Base-by-base conservation (phyloP, 2,113 vertebrate genomes). In the Rhinoptilus africanus region DNA sequence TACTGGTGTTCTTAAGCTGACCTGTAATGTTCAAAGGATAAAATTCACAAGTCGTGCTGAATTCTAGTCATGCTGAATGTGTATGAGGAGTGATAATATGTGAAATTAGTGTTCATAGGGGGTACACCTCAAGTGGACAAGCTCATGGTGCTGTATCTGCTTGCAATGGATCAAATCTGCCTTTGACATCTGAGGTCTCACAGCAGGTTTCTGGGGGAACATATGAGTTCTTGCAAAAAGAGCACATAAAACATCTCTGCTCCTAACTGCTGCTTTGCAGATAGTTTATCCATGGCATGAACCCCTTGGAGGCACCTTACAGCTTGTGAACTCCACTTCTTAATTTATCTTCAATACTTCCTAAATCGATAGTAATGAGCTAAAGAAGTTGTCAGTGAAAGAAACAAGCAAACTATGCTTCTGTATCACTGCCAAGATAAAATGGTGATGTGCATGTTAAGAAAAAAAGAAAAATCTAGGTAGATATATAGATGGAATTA, bases 291-390 rank as follows among this genome's bases (percentile, higher is more conserved):
- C 77, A 48, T 39, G 51, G 39, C 51, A 60, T 41, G 64, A 94
- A 72, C 16, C 34, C 64, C 64, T 91, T 14, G 34, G 76, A 92
- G 93, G 26, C 37, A 81, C 28, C 23, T 92, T 73, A 56, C 21
- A 85, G 53, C 81, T 78, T 72, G 66, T 71, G 37, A 60, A 69
- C 35, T 96, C 53, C 60, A 63, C 62, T 89, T 71, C 91, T 85
- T 87, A 75, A 93, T 94, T 96, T 94, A 71, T 79, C 66, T 82
- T 68, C 92, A 80, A 8, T 88, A n/a, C 79, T 96, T 92, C 67
- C 71, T 45, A 71, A 91, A 92, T 93, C 47, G 1, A 92, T 88
- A 85, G 34, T 88, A 95, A 96, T 50, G 75, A 97, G 63, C 53
- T 94, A 79, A 94, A 91, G 85, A 66, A 84, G 62, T 76, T 90